These are phyloP conservation scores for Escarpia spicata DNA, from an alignment of 2,888 invertebrate genomes.

Conservation along the genomic window DNA sequence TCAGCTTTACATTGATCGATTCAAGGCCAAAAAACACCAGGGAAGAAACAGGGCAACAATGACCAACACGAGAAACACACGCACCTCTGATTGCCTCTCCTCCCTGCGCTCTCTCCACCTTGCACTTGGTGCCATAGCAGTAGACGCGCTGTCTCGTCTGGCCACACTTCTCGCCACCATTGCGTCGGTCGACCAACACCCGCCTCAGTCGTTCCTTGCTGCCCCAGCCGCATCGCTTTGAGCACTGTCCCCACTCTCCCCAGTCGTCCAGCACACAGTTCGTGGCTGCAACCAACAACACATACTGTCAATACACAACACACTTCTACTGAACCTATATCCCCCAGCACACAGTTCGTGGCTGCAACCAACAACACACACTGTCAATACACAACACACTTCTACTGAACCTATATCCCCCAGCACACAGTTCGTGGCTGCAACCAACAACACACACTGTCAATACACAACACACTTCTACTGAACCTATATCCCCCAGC, in stretches of 20 bases:
- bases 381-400: not conserved
- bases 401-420: not conserved
- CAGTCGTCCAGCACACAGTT: slow-evolving; percentile 42
- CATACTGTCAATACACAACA: not conserved
- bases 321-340: not conserved
- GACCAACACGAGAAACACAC: not conserved
- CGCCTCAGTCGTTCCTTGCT: slow-evolving; percentile 35
- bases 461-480: not conserved
- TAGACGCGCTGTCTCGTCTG: slow-evolving; percentile 34
- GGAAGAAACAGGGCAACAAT: not conserved
- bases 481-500: slow-evolving; percentile 12
- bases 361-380: slow-evolving; percentile 32
- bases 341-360: slow-evolving; percentile 40
- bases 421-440: slow-evolving; percentile 43
- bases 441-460: not conserved
- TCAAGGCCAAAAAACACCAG: not conserved
- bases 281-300: slow-evolving; percentile 35
- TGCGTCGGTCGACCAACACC: slow-evolving; percentile 30
- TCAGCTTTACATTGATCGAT: not conserved
- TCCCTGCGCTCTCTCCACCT: slow-evolving; percentile 34
- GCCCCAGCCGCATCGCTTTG: slow-evolving; percentile 41
- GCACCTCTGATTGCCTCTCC: slow-evolving; percentile 37
- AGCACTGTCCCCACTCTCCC: slow-evolving; percentile 39
- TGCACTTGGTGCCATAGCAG: slow-evolving; percentile 40
- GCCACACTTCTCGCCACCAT: slow-evolving; percentile 40